Base-by-base conservation (phyloP, 1,140 invertebrate species). In the Scaptomyza montana region DNA sequence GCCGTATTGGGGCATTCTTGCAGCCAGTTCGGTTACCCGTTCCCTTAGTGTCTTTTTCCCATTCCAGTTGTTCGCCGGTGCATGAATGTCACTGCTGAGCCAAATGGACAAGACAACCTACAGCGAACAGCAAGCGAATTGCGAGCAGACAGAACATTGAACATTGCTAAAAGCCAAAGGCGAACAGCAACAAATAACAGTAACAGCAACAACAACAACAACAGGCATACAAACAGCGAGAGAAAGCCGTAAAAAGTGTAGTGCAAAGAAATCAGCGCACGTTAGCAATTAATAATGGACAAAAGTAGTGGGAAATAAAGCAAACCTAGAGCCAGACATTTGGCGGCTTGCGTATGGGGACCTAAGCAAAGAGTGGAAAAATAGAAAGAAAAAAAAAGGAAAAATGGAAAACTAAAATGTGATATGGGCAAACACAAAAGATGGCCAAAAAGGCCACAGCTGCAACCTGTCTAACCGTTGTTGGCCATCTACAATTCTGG, bases 1-100 rank as follows among this genome's bases (percentile, higher is more conserved):
- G 74, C 77, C 80, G 56, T 47, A 53, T 50, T 55, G 72, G 65
- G 74, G 43, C 49, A 57, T 65, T 54, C 46, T 59, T 60, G 50
- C 49, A 9, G 1, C 6, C 12, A n/a, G 10, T 21, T 51, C 5
- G 43, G 21, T 30, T 8, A 7, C 66, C 63, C 46, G 8, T 7
- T 2, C 33, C 33, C 33, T 36, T 36, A 36, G 33, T 36, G 33
- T 9, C 33, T 1, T 33, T 33, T 6, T 33, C 5, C 64, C 66
- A 56, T 62, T 51, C 59, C 56, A 47, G 65, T 67, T 85, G 80
- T 54, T 68, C 80, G 80, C 59, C 74, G 74, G 74, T 85, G 77
- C 80, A 85, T 85, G 80, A 85, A 85, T 85, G 80, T 85, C 80
- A 85, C 80, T 82, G 79, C 79, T 76, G 80, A 80, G 74, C 80